These are phyloP conservation scores for Henicopernis longicauda DNA, from an alignment of 2,113 vertebrate species.

Conservation along the genomic window DNA sequence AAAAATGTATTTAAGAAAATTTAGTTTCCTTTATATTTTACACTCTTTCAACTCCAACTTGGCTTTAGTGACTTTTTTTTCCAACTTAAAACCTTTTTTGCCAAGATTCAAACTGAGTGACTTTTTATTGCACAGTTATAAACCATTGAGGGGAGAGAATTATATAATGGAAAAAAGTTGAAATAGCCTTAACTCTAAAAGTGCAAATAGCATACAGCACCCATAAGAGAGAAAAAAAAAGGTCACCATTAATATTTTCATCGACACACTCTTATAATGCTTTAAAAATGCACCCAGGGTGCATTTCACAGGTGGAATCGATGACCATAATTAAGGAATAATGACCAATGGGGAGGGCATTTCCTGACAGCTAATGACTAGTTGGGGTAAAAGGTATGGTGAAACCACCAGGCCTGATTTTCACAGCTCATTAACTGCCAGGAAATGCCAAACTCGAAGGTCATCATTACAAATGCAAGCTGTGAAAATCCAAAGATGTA, in stretches of 20 bases:
- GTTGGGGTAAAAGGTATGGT: not conserved
- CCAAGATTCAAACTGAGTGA: conserved; percentile 21
- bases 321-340: not conserved
- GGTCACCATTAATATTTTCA: not conserved
- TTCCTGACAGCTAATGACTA: conserved; percentile 13
- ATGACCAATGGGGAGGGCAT: not conserved
- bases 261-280: not conserved
- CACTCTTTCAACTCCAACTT: conserved; percentile 36
- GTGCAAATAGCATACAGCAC: conserved; percentile 18
- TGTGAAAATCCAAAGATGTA: not conserved
- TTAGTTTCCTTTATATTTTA: not conserved
- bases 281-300: conserved; percentile 31
- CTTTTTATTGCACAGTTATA: conserved; percentile 52
- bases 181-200: conserved; percentile 18
- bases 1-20: conserved; percentile 17
- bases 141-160: not conserved
- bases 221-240: not conserved
- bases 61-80: not conserved
- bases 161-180: conserved; percentile 61
- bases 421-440: not conserved
- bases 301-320: conserved; percentile 7
- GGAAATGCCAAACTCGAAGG: not conserved
- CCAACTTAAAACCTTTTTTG: conserved; percentile 5
- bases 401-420: not conserved
- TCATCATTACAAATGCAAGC: not conserved